Conservation (phyloP, 2,113 vertebrate species). For the Chrysochloris asiatica region DNA sequence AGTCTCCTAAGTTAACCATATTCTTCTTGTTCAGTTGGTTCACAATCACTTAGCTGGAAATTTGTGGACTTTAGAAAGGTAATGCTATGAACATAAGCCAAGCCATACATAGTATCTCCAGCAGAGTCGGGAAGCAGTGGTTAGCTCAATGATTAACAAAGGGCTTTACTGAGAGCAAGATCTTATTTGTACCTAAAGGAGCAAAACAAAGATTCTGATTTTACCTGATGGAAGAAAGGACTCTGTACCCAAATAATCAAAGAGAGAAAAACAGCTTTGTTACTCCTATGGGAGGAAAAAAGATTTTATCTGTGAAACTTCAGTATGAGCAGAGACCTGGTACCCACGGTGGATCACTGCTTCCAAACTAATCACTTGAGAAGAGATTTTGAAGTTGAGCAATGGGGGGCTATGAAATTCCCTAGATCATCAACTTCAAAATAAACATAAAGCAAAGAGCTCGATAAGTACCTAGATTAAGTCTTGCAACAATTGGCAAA, state of each 20-base stretch:
- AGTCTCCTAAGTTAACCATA: neutral
- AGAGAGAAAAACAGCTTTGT: neutral
- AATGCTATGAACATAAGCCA: neutral
- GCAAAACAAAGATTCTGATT: neutral
- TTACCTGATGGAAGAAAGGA: neutral
- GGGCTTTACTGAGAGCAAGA: neutral
- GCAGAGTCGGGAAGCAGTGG: neutral
- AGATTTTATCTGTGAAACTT: neutral
- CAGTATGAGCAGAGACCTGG: neutral
- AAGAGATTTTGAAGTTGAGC: conserved; percentile 40
- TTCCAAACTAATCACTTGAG: conserved; percentile 34
- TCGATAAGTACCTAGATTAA: conserved; percentile 47
- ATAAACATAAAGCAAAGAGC: conserved; percentile 63
- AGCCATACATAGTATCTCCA: neutral
- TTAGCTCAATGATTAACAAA: neutral
- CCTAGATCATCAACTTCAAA: conserved; percentile 61
- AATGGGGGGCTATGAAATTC: conserved; percentile 27
- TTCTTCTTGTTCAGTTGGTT: neutral
- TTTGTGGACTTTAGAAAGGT: neutral
- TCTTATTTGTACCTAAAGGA: neutral
- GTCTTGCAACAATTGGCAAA: conserved; percentile 59
- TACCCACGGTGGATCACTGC: neutral
- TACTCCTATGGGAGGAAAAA: neutral
- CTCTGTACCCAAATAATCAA: neutral
- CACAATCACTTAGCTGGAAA: neutral